Base-by-base conservation (phyloP, 2,888 invertebrate genomes). In the Gastracanthus pulcherrimus region DNA sequence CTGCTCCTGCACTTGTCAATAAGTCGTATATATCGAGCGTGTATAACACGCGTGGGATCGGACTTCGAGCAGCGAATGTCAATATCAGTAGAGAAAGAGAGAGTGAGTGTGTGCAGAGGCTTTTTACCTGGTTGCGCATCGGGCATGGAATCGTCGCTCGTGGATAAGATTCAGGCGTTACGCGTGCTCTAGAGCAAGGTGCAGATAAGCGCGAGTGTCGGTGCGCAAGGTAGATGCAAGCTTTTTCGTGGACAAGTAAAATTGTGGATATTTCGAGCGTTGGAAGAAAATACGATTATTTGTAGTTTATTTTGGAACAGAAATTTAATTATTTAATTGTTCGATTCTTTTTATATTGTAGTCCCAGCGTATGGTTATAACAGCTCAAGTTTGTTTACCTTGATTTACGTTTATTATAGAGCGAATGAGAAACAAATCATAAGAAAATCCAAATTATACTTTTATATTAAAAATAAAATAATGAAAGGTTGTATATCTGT, bases 1-100 rank as follows among this genome's bases (percentile, higher is more conserved):
- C 19, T 34, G 31, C 36, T 7, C 13, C 11, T 26, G 64, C 64
- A 48, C 34, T 64, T 79, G 66, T 79, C 58, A 23, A 67, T 72
- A 36, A 55, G 55, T n/a, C 51, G 23, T 23, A 19, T 23, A 19
- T 51, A 51, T 51, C 51, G 51, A 48, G 19, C 51, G 19, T 51
- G 19, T 16, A 23, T 51, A 13, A 2, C 29, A 51, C 31, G 55
- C 41, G 11, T 64, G n/a, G n/a, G 23, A 36, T 36, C 13, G 16
- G 45, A 45, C 45, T 45, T n/a, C n/a, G 62, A 1, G 36, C 5
- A 29, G 48, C n/a, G 48, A 26, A 38, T 69, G 36, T 70, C 70
- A 55, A 70, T 70, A 70, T 70, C 55, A 23, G 16, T 29, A 16
- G n/a, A 34, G 16, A 19, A 19, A 51, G 9, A 9, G 51, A 7